Conservation (phyloP, 2,113 vertebrate species). For the Gobiocypris rarus region DNA sequence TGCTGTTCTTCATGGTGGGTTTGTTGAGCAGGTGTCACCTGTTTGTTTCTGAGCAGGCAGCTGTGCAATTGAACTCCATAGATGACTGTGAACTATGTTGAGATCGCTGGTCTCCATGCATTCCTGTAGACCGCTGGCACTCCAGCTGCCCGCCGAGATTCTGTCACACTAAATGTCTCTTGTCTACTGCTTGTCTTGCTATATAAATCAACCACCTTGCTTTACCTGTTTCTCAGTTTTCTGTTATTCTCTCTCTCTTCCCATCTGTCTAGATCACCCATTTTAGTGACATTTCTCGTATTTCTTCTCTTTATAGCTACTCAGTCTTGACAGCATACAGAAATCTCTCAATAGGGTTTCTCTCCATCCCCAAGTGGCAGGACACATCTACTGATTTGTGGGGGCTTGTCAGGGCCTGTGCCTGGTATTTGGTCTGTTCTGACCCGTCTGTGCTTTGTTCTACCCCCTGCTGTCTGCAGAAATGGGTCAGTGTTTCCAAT, state of each 20-base stretch:
- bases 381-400: constrained; percentile 13
- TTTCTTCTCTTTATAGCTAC: constrained; percentile 1
- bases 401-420: constrained; percentile 45
- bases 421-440: constrained; percentile 15
- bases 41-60: constrained; percentile 37
- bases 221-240: not conserved
- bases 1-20: not conserved
- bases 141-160: constrained; percentile 46
- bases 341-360: not conserved
- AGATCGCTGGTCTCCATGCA: constrained; percentile 40
- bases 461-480: constrained; percentile 29
- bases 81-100: constrained; percentile 42
- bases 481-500: constrained; percentile 48
- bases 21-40: constrained; percentile 29
- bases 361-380: constrained; percentile 1
- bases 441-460: constrained; percentile 8
- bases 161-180: constrained; percentile 35
- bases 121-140: constrained; percentile 25
- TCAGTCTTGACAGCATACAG: not conserved
- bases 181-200: not conserved
- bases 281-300: not conserved
- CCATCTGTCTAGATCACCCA: not conserved
- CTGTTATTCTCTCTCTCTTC: not conserved
- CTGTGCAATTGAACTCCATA: constrained; percentile 53
- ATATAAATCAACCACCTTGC: not conserved